phyloP scores from a whole-genome alignment of 2,888 invertebrate species.

The Brachynemurus nebulosus region DNA sequence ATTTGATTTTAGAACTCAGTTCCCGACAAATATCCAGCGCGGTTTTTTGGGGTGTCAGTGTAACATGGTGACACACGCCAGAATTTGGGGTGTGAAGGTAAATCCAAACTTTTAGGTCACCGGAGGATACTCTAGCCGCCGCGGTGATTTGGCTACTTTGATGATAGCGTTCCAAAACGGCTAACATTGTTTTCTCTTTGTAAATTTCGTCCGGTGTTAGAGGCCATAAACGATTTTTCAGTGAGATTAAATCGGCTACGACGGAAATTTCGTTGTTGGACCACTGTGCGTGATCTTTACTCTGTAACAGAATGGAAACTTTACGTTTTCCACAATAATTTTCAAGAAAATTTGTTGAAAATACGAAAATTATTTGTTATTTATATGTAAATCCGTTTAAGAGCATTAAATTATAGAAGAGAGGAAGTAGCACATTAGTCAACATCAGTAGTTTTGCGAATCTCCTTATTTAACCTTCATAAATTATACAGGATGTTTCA shows the following conservation, averaged over 20 bases:
- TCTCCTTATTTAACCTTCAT: too few species aligned
- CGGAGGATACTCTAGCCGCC: slow-evolving; percentile 50
- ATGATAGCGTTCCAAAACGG: slow-evolving; percentile 56
- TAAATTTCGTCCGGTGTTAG: slow-evolving; percentile 59
- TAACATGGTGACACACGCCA: slow-evolving; percentile 42
- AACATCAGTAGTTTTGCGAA: too few species aligned
- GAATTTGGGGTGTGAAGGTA: slow-evolving; percentile 48
- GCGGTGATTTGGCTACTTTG: slow-evolving; percentile 44
- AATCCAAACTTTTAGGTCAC: slow-evolving; percentile 70
- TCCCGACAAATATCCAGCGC: slow-evolving; percentile 63
- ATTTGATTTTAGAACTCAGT: slow-evolving; percentile 47
- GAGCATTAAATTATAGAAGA: too few species aligned
- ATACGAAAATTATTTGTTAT: neutral
- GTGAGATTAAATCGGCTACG: slow-evolving; percentile 58
- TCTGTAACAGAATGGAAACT: slow-evolving; percentile 20
- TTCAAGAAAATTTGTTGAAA: neutral
- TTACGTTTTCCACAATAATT: slow-evolving; percentile 4
- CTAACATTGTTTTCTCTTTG: slow-evolving; percentile 60
- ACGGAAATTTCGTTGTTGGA: slow-evolving; percentile 58
- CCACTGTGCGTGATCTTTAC: slow-evolving; percentile 41
- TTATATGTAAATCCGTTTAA: neutral
- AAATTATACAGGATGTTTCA: too few species aligned
- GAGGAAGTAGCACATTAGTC: too few species aligned
- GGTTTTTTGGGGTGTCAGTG: slow-evolving; percentile 62
- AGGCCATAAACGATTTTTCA: slow-evolving; percentile 68